Conservation (phyloP, 2,888 invertebrate genomes). For the Athripsodes cinereus region DNA sequence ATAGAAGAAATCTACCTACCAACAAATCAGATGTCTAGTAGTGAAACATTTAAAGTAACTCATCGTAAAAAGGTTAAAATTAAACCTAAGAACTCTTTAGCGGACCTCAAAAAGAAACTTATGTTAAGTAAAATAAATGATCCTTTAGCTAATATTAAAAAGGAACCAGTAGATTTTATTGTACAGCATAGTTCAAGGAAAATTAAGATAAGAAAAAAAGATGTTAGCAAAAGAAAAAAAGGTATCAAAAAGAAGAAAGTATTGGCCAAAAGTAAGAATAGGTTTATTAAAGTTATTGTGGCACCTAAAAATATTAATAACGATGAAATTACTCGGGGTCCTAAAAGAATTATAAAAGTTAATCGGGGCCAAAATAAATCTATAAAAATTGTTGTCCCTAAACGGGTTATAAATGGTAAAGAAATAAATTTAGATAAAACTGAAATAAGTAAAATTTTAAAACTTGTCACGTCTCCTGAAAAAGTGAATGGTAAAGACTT, state of each 20-base stretch:
- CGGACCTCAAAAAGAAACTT: too few relatives aligned
- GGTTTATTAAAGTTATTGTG: neutral
- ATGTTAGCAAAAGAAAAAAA: neutral
- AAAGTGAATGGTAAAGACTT: neutral
- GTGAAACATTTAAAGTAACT: neutral
- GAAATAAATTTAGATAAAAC: neutral
- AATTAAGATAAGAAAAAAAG: neutral
- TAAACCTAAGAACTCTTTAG: neutral
- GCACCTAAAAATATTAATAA: neutral
- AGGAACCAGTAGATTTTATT: too few relatives aligned
- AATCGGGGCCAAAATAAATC: neutral
- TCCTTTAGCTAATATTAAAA: neutral
- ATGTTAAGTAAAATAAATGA: neutral
- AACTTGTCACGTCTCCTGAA: neutral
- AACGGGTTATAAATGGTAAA: neutral
- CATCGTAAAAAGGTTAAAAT: neutral
- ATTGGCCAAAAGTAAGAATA: neutral
- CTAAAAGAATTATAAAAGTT: neutral
- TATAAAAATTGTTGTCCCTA: neutral
- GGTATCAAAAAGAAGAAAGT: neutral
- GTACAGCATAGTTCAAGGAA: neutral
- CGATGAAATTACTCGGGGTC: neutral
- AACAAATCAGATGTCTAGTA: neutral
- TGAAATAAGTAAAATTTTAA: neutral
- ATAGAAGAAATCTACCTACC: neutral